Evolutionary conservation across 2,888 invertebrate species (phyloP), one percentile per base, ranked within the genome.

Genomic region (Chalcis sispes): DNA sequence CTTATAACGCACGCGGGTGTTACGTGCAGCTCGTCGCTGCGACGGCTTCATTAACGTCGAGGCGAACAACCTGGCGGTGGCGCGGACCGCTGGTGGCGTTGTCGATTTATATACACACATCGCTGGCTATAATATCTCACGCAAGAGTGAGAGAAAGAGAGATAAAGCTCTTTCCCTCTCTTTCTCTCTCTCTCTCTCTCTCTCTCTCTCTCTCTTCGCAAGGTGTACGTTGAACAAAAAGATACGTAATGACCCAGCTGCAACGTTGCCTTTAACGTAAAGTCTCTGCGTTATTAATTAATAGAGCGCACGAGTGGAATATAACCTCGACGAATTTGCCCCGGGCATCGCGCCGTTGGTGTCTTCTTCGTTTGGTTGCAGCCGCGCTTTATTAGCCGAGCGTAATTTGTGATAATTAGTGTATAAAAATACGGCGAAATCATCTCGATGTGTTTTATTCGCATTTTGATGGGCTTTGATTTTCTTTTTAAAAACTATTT

Each of bases 51-150:
- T 87, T 83, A 87, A 82, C 81, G 71, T 65, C 67, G 79, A 73
- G 72, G 65, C 8, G 36, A 20, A 66, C 65, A 23, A n/a, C n/a
- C n/a, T n/a, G n/a, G n/a, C n/a, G n/a, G n/a, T n/a, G n/a, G n/a
- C 48, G 48, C 72, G 80, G 84, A 79, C 82, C 78, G 82, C 83
- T 85, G 87, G 85, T 85, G 84, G 86, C 84, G 83, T 81, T 82
- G 81, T 81, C 86, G 86, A 87, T 87, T 81, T 83, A 86, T 86
- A 81, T n/a, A n/a, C n/a, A n/a, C n/a, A n/a, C n/a, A n/a, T 79
- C 81, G 71, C 79, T 83, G 81, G n/a, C n/a, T n/a, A n/a, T n/a
- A n/a, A 87, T 87, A 87, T 86, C 83, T 86, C 85, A 85, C 75
- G 75, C 77, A 77, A 66, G 48, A 77, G 42, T 18, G 4, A 7